Base-by-base conservation (phyloP, 1,140 invertebrate genomes). In the Oryctes rhinoceros region DNA sequence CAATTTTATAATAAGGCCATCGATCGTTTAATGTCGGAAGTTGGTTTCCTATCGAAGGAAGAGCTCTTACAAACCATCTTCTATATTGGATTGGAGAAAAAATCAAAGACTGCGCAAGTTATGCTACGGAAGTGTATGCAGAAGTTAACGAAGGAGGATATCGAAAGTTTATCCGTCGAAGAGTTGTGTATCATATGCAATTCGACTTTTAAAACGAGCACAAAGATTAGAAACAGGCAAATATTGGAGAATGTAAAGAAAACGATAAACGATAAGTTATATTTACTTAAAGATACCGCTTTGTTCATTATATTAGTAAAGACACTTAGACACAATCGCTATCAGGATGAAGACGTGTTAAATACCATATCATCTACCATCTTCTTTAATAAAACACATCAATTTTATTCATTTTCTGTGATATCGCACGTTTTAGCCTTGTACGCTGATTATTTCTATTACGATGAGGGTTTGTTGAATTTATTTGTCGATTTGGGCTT, bases 181-280 rank as follows among this genome's bases (percentile, higher is more conserved):
- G 85, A 88, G 24, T 78, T 87, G 20, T 85, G 85, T 77, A 84
- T 87, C 30, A 82, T 88, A 37, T 87, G 86, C 79, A 86, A 87
- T 82, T 83, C 87, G 20, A 83, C 84, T 37, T 87, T 86, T 81
- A 86, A 86, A 83, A 86, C 86, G n/a, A 85, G 84, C 80, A 87
- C 86, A 24, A 85, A 83, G 83, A 85, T 87, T 39, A 78, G 65
- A 35, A 86, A 85, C 81, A 78, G 81, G 24, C 15, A 49, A 15
- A 71, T 87, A 48, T 81, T 86, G 47, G 48, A 83, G 9, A 86
- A 82, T 81, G 74, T 87, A 11, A 81, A 83, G 30, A 30, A 76
- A 13, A 83, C 82, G 49, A 76, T 88, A 62, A 82, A 85, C 76
- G 80, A 87, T 48, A 86, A 88, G 81, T 81, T 88, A 78, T 37